Conservation (phyloP, 2,113 vertebrate species). For the Gulo gulo region DNA sequence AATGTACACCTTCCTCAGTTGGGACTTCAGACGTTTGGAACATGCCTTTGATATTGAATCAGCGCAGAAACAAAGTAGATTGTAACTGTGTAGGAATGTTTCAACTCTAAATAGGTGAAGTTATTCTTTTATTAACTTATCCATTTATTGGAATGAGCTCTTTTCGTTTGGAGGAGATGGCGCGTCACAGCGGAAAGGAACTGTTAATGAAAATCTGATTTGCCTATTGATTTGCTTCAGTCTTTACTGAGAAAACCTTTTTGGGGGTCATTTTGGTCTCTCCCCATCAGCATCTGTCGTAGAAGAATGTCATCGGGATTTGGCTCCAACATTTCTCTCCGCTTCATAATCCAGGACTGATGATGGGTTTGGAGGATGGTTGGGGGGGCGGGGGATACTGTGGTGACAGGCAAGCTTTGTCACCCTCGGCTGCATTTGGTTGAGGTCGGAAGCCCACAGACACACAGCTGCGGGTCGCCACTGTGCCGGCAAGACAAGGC, state of each 20-base stretch:
- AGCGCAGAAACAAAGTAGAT: constrained; percentile 15
- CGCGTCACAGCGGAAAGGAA: not conserved
- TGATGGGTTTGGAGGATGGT: not conserved
- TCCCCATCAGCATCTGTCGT: not conserved
- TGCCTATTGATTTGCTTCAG: not conserved
- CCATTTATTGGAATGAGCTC: not conserved
- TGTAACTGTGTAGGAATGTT: constrained; percentile 18
- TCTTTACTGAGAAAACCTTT: not conserved
- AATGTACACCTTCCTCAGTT: constrained; percentile 33
- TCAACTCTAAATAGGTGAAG: not conserved
- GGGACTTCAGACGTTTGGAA: constrained; percentile 48
- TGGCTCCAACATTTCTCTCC: not conserved
- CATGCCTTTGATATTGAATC: constrained; percentile 57
- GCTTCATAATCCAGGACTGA: not conserved
- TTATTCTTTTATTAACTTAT: not conserved
- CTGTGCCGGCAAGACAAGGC: too few relatives aligned
- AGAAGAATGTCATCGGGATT: not conserved
- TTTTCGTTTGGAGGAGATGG: not conserved
- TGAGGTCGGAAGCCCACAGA: not conserved
- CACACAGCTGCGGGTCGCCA: fast-evolving
- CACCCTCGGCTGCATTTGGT: not conserved
- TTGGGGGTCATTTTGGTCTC: not conserved
- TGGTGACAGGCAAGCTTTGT: not conserved
- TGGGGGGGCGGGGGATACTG: too few relatives aligned
- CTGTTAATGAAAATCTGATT: not conserved